Evolutionary conservation across 2,797 vertebrate genomes (phyloP).

Genomic region (Monodelphis domestica): DNA sequence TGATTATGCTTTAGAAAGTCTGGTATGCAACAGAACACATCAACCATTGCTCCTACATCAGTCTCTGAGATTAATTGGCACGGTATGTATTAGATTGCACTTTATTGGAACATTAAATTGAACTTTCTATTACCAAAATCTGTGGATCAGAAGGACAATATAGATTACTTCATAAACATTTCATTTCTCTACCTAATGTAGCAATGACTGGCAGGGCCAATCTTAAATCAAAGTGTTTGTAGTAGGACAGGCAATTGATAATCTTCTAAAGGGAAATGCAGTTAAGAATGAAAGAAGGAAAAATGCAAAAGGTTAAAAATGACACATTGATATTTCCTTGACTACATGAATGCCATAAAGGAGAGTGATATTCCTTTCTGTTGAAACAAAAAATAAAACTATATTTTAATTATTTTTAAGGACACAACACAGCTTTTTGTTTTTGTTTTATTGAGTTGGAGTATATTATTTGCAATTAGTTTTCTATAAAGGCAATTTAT

Average conservation of each 20-base stretch:
- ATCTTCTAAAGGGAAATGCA: constrained; percentile 48
- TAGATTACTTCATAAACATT: constrained; percentile 69
- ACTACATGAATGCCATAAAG: not conserved
- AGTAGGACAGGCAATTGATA: constrained; percentile 39
- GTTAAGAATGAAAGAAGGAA: constrained; percentile 10
- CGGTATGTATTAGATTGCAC: constrained; percentile 31
- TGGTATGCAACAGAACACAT: constrained; percentile 58
- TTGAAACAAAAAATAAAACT: not conserved
- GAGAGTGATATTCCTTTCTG: not conserved
- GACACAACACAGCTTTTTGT: constrained; percentile 4
- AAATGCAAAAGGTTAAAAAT: constrained; percentile 7
- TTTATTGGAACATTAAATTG: constrained; percentile 66
- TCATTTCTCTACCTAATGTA: constrained; percentile 61
- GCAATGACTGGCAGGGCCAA: constrained; percentile 47
- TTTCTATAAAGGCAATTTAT: not conserved
- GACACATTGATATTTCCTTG: not conserved
- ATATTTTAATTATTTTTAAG: constrained; percentile 19
- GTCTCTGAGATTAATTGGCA: constrained; percentile 62
- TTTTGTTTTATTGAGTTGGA: not conserved
- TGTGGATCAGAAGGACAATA: constrained; percentile 62
- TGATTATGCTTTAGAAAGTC: constrained; percentile 63
- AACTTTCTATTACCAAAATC: constrained; percentile 69
- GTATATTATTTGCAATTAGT: not conserved
- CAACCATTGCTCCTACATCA: constrained; percentile 36
- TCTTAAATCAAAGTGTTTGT: constrained; percentile 61